phyloP scores from a whole-genome alignment of 2,888 invertebrate species.

The Hydraecia micacea region DNA sequence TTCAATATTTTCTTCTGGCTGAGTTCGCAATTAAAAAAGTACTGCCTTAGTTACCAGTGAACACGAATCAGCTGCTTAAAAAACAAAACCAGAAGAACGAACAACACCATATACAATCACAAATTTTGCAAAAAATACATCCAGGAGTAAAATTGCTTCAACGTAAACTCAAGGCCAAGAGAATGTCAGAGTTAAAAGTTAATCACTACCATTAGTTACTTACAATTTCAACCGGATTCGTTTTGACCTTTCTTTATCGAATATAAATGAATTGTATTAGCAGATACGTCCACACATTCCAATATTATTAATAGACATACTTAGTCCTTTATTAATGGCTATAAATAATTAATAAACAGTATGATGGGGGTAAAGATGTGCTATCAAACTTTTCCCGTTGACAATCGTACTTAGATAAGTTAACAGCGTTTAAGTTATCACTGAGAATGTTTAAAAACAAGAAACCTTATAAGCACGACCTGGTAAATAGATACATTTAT shows the following conservation, averaged over 20 bases:
- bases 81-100: too few species aligned
- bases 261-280: slow-evolving; percentile 7
- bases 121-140: not conserved
- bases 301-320: not conserved
- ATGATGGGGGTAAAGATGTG: not conserved
- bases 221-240: slow-evolving; percentile 2
- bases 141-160: not conserved
- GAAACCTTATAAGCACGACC: too few species aligned
- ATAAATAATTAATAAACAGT: not conserved
- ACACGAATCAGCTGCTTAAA: not conserved
- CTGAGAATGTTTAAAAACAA: not conserved
- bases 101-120: not conserved
- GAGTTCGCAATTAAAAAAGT: not conserved
- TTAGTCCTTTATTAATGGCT: not conserved
- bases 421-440: not conserved
- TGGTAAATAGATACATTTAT: too few species aligned
- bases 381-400: not conserved
- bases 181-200: not conserved
- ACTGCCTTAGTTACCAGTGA: not conserved
- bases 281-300: not conserved
- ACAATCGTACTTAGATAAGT: not conserved
- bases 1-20: not conserved
- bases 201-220: slow-evolving; percentile 21
- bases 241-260: slow-evolving; percentile 21
- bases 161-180: not conserved